Conservation (phyloP, 1,140 invertebrate species). For the Atopsyche davidsoni region DNA sequence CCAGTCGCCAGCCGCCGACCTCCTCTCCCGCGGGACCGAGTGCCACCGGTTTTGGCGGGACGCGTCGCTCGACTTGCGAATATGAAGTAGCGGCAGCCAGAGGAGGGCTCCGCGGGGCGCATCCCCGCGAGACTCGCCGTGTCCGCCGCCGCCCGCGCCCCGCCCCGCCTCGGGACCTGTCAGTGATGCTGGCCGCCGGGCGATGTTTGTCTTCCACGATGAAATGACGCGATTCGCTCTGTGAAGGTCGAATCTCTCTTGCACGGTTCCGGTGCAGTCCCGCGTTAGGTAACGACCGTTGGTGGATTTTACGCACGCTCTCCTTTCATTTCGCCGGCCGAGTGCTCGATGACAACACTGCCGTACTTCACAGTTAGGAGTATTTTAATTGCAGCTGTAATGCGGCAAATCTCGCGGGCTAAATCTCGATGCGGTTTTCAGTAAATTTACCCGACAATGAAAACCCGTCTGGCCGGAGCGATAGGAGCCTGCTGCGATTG, state of each 20-base stretch:
- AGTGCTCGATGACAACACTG: background rate
- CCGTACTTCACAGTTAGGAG: background rate
- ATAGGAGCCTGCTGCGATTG: too few species aligned
- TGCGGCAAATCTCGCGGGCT: conserved; percentile 22
- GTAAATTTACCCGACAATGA: conserved; percentile 15
- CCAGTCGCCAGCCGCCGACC: conserved; percentile 8
- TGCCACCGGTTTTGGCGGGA: conserved; percentile 12
- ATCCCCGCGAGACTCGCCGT: too few species aligned
- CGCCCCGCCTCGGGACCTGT: conserved; percentile 1
- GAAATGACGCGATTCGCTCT: conserved; percentile 14
- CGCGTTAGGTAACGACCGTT: conserved; percentile 4
- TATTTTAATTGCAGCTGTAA: conserved; percentile 16
- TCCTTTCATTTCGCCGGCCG: background rate
- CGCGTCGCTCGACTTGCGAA: conserved; percentile 2
- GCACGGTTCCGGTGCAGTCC: conserved; percentile 3
- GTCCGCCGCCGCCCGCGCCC: background rate
- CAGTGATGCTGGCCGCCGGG: conserved; percentile 7
- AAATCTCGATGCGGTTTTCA: conserved; percentile 9
- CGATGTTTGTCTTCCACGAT: conserved; percentile 15
- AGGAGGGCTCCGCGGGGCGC: conserved; percentile 9
- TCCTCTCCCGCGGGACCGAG: conserved; percentile 2
- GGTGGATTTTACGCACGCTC: too few species aligned
- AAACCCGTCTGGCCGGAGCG: conserved; percentile 12
- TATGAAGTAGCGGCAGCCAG: conserved; percentile 5
- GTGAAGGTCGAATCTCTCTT: conserved; percentile 16